Evolutionary conservation across 2,113 vertebrate genomes (phyloP).

Genomic region (Scomber colias): DNA sequence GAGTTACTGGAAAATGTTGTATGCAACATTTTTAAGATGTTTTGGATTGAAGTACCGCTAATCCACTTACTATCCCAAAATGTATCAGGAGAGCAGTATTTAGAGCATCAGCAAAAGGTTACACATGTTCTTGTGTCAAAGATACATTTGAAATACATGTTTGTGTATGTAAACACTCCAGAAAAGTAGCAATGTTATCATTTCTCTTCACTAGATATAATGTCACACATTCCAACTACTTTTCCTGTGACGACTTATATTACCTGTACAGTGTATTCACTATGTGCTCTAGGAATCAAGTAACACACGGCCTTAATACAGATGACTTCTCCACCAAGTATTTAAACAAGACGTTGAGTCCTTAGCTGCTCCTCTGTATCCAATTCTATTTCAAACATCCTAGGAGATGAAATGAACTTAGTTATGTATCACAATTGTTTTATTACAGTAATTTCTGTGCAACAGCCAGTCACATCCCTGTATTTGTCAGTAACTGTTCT

Average conservation of each 20-base stretch:
- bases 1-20: no score
- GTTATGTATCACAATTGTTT: background rate
- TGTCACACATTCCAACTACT: no score
- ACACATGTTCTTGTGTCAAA: background rate
- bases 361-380: background rate
- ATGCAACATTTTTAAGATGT: no score
- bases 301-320: background rate
- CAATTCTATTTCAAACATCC: background rate
- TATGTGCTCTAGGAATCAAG: background rate
- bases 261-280: no score
- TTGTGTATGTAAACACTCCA: background rate
- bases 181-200: background rate
- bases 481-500: conserved; percentile 20
- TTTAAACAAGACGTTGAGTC: conserved; percentile 9
- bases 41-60: no score
- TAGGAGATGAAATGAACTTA: background rate
- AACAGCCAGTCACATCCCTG: background rate
- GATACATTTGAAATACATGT: background rate
- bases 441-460: conserved; percentile 14
- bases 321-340: background rate
- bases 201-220: background rate
- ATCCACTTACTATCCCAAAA: no score
- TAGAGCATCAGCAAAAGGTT: no score
- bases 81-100: no score
- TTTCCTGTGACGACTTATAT: no score